Base-by-base conservation (phyloP, 2,888 invertebrate species). In the Protula sp. region DNA sequence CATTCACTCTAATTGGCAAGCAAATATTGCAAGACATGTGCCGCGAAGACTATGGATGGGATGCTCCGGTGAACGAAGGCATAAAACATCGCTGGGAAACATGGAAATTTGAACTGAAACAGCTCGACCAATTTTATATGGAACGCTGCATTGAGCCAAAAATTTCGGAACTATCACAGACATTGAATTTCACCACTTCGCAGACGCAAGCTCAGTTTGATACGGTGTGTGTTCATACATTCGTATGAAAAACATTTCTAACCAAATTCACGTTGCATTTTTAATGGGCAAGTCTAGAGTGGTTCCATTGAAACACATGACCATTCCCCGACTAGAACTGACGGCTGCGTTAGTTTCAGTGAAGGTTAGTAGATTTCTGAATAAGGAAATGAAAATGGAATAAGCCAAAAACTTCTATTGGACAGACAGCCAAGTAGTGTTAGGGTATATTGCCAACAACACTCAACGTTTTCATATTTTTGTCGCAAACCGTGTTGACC, bases 1-100 rank as follows among this genome's bases (percentile, higher is more conserved):
- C n/a, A n/a, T n/a, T n/a, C n/a, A n/a, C n/a, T 5, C 59, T 69
- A 5, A 38, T 56, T 5, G 66, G 66, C 2, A 70, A 68, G 47
- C 59, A 65, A 38, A 62, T 69, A 5, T 45, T 70, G n/a, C 71
- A 69, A 51, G 30, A 64, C 30, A 58, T 68, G 58, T 69, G 66
- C 30, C 52, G 22, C 24, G 45, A 61, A 3, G 51, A 51, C 19
- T 14, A 30, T 1, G 64, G 59, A 47, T 72, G 72, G 70, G 70
- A 70, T 54, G 64, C 58, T 29, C 65, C 68, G 5, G n/a, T 70
- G 5, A 60, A 68, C 3, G 65, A 67, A 1, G 4, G 22, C 2
- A 28, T 66, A n/a, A 3, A 4, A 24, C 5, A 22, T 0, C 59
- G 53, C 57, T 72, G 70, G 69, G n/a, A n/a, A n/a, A n/a, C n/a